Evolutionary conservation across 2,113 vertebrate genomes (phyloP), one percentile per base, ranked within the genome.

Genomic region (Microtus pennsylvanicus): DNA sequence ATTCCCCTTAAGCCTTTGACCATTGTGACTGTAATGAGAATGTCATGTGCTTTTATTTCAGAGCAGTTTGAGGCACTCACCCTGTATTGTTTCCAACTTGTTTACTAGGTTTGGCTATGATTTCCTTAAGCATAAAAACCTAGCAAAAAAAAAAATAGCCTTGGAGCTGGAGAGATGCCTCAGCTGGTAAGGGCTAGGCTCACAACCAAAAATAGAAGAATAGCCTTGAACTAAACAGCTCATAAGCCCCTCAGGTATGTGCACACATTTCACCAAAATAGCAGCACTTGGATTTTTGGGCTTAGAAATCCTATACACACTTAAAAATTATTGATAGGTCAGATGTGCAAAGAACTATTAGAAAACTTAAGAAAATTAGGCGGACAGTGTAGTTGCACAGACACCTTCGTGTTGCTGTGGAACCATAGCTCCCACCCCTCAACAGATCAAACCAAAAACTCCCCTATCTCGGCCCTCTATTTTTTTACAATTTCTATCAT

Each of bases 1-100:
- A n/a, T 89, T 86, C 92, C 74, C 92, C 65, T 52, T 85, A 88
- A 97, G 63, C 28, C 50, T 67, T 82, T 87, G 82, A 77, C n/a
- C 38, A 26, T 58, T 75, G 30, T 70, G 10, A 69, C 72, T 91
- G 1, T 47, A 74, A 47, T 72, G 75, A 95, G 83, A 88, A 69
- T 61, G 45, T 30, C 50, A 28, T 52, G 50, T n/a, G 38, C 65
- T 91, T 95, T 82, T 94, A 83, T 95, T 92, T 94, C 65, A 85
- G 30, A 93, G 19, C 14, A 67, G 30, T 80, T 75, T 94, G 72
- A 38, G 38, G 65, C 90, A 89, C 89, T 87, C 95, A 52, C 74
- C 24, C 69, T 61, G 1, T 81, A 21, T 9, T 87, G 26, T 88
- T 90, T 94, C 87, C 90, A 8, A 55, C 63, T 76, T 91, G 33